Percentiles rank a stretch among this genome's conserved stretches.
These are phyloP conservation scores for Eumacrocentrus americanus DNA, from an alignment of 2,888 invertebrate species.

Conservation along the genomic window DNA sequence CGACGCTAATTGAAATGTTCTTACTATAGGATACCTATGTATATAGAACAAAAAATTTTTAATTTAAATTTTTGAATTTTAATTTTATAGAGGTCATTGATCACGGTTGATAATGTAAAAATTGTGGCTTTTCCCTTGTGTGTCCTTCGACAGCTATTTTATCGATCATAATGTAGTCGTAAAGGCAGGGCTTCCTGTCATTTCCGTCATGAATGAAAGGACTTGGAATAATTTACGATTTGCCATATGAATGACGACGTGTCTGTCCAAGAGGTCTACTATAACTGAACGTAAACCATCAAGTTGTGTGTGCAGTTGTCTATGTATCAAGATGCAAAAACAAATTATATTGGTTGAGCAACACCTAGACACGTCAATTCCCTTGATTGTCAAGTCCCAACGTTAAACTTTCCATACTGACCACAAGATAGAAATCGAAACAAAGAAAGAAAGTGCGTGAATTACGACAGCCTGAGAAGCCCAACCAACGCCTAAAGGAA, in stretches of 20 bases:
- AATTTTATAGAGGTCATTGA: not conserved
- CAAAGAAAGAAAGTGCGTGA: slow-evolving; percentile 1
- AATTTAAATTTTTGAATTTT: too few species aligned
- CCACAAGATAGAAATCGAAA: not conserved
- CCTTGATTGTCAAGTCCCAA: not conserved
- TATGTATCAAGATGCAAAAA: not conserved
- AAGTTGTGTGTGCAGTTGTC: not conserved
- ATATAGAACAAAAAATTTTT: too few species aligned
- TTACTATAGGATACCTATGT: too few species aligned
- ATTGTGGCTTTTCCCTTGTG: too few species aligned
- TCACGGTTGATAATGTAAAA: not conserved
- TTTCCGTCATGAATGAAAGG: not conserved
- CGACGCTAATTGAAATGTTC: slow-evolving; percentile 8
- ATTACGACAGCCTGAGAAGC: slow-evolving; percentile 7
- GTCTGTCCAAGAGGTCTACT: too few species aligned
- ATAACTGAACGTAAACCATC: too few species aligned
- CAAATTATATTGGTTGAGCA: not conserved
- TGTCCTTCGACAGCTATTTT: slow-evolving; percentile 1
- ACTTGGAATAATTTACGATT: too few species aligned
- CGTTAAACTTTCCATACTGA: not conserved
- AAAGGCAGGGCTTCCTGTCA: slow-evolving; percentile 1
- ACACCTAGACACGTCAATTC: not conserved
- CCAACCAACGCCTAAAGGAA: too few species aligned
- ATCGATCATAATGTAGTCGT: slow-evolving; percentile 15
- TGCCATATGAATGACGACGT: too few species aligned